Evolutionary conservation across 2,113 vertebrate species (phyloP).

Genomic region (Chaetodon auriga): DNA sequence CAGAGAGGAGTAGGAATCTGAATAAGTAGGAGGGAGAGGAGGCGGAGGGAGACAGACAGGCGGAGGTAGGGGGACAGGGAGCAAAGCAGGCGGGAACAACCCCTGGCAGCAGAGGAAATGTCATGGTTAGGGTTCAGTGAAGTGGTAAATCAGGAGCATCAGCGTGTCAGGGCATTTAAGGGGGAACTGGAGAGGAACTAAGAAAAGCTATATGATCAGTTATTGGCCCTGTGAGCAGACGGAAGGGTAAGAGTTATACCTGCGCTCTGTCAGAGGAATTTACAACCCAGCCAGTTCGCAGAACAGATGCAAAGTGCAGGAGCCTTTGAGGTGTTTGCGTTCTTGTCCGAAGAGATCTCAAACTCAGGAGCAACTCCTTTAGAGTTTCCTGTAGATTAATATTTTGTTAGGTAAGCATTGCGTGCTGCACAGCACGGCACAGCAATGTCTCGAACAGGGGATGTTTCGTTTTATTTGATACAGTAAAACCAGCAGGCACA

Average conservation of each 20-base stretch:
- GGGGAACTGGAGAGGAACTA: slow-evolving; percentile 74
- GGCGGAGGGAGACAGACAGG: slow-evolving; percentile 50
- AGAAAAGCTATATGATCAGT: slow-evolving; percentile 76
- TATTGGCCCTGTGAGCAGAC: slow-evolving; percentile 61
- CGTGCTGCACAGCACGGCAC: slow-evolving; percentile 34
- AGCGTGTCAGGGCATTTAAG: slow-evolving; percentile 79
- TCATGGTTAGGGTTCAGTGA: slow-evolving; percentile 81
- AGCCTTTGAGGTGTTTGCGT: slow-evolving; percentile 31
- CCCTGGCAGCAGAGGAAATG: slow-evolving; percentile 80
- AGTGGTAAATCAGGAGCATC: slow-evolving; percentile 83
- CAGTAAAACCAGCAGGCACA: slow-evolving; percentile 53
- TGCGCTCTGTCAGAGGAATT: slow-evolving; percentile 60
- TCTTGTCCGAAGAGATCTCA: slow-evolving; percentile 37
- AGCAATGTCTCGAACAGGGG: slow-evolving; percentile 22
- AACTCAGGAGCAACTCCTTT: slow-evolving; percentile 27
- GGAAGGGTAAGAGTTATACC: slow-evolving; percentile 53
- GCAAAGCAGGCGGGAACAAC: slow-evolving; percentile 67
- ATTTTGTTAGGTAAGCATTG: slow-evolving; percentile 52
- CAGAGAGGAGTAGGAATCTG: slow-evolving; percentile 62
- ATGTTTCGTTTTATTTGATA: slow-evolving; percentile 52
- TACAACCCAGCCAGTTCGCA: slow-evolving; percentile 23
- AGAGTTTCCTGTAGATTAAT: slow-evolving; percentile 47
- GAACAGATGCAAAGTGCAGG: slow-evolving; percentile 44
- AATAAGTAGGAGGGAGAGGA: slow-evolving; percentile 62
- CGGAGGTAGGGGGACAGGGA: slow-evolving; percentile 58